phyloP scores from a whole-genome alignment of 92 coral and sea anemone species.

The Actinernus sp. region DNA sequence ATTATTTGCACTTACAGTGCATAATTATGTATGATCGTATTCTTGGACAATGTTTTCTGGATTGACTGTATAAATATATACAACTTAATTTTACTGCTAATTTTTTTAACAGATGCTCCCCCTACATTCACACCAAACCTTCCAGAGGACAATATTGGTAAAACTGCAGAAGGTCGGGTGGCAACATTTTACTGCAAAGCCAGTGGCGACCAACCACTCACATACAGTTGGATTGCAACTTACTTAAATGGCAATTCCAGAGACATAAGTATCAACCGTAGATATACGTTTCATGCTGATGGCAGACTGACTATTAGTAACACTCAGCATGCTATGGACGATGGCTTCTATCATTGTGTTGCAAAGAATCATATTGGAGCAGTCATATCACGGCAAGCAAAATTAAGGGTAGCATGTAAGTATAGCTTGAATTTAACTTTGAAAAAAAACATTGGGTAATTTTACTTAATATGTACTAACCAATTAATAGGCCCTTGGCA shows the following conservation, averaged over 20 bases:
- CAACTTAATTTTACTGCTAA: no score
- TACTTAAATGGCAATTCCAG: slow-evolving; percentile 49
- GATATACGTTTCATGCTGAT: slow-evolving; percentile 40
- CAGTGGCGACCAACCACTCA: slow-evolving; percentile 30
- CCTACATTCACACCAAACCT: slow-evolving; percentile 37
- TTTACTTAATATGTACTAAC: no score
- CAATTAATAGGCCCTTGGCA: no score
- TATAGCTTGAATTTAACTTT: slow-evolving; percentile 8
- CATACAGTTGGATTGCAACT: slow-evolving; percentile 69
- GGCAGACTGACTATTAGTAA: slow-evolving; percentile 77
- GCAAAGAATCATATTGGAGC: slow-evolving; percentile 72
- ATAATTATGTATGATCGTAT: no score
- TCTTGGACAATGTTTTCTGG: no score
- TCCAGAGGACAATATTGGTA: slow-evolving; percentile 53
- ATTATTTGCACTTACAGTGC: no score
- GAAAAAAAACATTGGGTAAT: no score
- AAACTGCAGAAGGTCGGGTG: slow-evolving; percentile 52
- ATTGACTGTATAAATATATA: no score
- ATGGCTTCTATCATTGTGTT: slow-evolving; percentile 89
- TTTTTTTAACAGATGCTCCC: slow-evolving; percentile 54
- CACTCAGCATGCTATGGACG: slow-evolving; percentile 73
- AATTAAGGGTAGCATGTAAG: slow-evolving; percentile 88
- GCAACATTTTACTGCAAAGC: slow-evolving; percentile 69
- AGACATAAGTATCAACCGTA: slow-evolving; percentile 46
- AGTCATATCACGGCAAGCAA: slow-evolving; percentile 65